phyloP scores from a whole-genome alignment of 2,113 vertebrate species.

The Pristiophorus japonicus region DNA sequence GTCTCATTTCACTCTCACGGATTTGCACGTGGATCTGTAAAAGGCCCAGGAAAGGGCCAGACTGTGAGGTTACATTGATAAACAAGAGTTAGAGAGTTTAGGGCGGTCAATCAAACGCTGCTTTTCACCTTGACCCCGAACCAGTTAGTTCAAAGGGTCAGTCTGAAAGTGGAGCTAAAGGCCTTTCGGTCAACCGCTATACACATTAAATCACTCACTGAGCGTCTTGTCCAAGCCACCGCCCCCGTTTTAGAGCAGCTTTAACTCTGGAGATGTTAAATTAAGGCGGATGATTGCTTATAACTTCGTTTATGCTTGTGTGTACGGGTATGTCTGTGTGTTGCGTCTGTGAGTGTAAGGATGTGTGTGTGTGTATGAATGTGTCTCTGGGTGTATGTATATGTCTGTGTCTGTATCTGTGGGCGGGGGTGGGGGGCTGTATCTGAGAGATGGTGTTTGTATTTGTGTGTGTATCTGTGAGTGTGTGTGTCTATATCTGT shows the following conservation, averaged over 20 bases:
- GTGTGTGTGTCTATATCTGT: background rate
- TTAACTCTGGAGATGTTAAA: background rate
- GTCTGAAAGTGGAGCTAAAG: background rate
- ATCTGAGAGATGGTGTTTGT: too few species aligned
- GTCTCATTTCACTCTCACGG: background rate
- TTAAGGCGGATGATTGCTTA: background rate
- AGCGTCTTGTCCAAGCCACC: background rate
- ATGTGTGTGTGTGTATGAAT: too few species aligned
- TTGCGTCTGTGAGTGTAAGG: too few species aligned
- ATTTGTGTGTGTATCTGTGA: too few species aligned
- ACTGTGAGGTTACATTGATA: background rate
- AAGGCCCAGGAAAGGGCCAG: background rate
- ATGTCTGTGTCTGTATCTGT: background rate
- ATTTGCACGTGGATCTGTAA: background rate
- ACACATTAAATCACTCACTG: background rate
- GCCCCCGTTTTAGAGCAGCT: background rate
- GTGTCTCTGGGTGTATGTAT: background rate
- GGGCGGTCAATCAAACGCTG: background rate
- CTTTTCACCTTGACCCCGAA: constrained; percentile 12
- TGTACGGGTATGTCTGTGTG: too few species aligned
- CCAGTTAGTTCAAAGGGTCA: background rate
- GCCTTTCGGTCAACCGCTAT: background rate
- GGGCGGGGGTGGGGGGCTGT: too few species aligned
- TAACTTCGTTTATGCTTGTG: background rate
- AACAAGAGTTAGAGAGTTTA: background rate